These are phyloP conservation scores for Okapia johnstoni DNA, from an alignment of 2,113 vertebrate species.

Conservation along the genomic window DNA sequence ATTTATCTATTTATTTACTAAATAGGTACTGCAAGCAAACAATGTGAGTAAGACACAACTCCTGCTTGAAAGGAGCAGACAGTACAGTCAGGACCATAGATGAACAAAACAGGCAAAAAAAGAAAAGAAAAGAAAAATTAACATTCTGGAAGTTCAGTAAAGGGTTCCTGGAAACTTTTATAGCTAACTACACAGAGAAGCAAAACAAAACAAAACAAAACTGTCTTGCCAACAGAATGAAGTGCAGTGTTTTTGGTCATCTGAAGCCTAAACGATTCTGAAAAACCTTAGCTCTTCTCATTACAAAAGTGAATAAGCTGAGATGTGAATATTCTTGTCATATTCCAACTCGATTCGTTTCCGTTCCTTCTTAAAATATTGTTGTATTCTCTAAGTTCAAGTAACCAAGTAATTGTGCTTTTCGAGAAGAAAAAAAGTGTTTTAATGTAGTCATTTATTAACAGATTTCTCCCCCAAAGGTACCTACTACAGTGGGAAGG, in stretches of 20 bases:
- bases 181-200: not conserved
- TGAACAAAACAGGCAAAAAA: not conserved
- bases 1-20: conserved; percentile 2
- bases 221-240: not conserved
- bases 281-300: not conserved
- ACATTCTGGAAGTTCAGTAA: not conserved
- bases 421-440: not conserved
- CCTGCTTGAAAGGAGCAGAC: not conserved
- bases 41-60: not conserved
- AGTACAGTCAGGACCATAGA: not conserved
- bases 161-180: not conserved
- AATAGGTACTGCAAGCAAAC: not conserved
- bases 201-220: not conserved
- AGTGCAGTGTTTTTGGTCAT: not conserved
- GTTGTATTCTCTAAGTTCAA: not conserved
- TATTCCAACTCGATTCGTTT: not conserved
- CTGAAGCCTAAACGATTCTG: not conserved
- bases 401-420: not conserved
- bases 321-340: not conserved
- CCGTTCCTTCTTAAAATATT: not conserved
- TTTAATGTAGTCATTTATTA: not conserved
- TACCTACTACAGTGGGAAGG: not conserved
- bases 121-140: not conserved
- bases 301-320: not conserved
- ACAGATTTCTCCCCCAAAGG: not conserved